A percentile compares a stretch with the other conserved stretches of the same genome.
phyloP scores from a whole-genome alignment of 2,888 invertebrate genomes.

The Protula sp. region DNA sequence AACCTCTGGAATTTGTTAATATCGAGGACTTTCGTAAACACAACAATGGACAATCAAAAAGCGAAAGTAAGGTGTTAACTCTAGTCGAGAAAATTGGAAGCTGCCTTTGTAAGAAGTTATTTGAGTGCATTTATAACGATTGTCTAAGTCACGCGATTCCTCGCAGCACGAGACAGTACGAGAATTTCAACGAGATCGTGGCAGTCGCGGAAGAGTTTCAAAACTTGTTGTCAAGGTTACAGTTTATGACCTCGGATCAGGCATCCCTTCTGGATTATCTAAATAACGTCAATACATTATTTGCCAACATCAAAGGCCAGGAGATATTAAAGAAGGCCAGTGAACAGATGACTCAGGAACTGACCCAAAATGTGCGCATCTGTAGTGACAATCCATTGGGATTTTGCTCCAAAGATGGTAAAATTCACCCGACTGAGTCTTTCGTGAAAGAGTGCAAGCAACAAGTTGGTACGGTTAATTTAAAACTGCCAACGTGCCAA shows the following conservation, averaged over 20 bases:
- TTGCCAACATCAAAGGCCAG: conserved; percentile 23
- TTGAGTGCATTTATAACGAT: conserved; percentile 22
- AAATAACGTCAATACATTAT: conserved; percentile 24
- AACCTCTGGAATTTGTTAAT: conserved; percentile 9
- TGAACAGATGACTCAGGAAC: conserved; percentile 19
- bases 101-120: conserved; percentile 12
- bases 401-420: background rate
- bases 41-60: too few species aligned
- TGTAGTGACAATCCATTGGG: conserved; percentile 23
- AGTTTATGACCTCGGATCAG: conserved; percentile 14
- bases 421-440: background rate
- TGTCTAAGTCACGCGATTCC: conserved; percentile 20
- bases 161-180: conserved; percentile 13
- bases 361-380: too few species aligned
- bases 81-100: conserved; percentile 13
- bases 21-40: too few species aligned
- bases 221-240: conserved; percentile 8
- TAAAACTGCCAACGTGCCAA: conserved; percentile 19
- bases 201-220: conserved; percentile 20
- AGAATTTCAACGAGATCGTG: conserved; percentile 16
- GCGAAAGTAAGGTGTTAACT: background rate
- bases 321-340: conserved; percentile 19
- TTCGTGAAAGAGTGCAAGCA: conserved; percentile 16
- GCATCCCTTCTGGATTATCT: conserved; percentile 20
- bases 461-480: conserved; percentile 11